Evolutionary conservation across 2,113 vertebrate genomes (phyloP).

Genomic region (Cyprinodon brontotheroides): DNA sequence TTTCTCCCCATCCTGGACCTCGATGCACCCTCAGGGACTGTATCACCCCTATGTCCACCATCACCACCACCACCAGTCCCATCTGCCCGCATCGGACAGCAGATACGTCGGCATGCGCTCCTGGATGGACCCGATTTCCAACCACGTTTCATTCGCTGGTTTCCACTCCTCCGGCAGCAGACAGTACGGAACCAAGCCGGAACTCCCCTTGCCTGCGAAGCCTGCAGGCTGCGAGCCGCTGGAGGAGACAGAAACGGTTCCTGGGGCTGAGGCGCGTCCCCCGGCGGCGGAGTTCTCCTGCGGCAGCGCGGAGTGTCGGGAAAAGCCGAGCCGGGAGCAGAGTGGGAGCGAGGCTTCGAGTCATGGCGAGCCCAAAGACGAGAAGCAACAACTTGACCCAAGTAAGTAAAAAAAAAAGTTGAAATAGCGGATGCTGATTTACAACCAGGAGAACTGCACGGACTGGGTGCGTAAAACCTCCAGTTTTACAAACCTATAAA

Average conservation of each 20-base stretch:
- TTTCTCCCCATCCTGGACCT: slow-evolving; percentile 92
- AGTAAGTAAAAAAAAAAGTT: slow-evolving; percentile 87
- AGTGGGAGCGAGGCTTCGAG: slow-evolving; percentile 87
- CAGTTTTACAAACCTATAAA: slow-evolving; percentile 99
- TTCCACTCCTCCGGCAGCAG: slow-evolving; percentile 83
- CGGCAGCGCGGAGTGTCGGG: slow-evolving; percentile 81
- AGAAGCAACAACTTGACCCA: slow-evolving; percentile 98
- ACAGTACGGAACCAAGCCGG: slow-evolving; percentile 89
- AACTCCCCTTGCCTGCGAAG: slow-evolving; percentile 81
- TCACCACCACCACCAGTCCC: slow-evolving; percentile 80
- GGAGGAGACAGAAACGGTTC: slow-evolving; percentile 50
- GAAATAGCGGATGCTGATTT: slow-evolving; percentile 93
- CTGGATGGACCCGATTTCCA: slow-evolving; percentile 92
- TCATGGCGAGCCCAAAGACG: slow-evolving; percentile 91
- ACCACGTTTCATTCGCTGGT: slow-evolving; percentile 82
- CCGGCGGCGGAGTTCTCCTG: slow-evolving; percentile 83
- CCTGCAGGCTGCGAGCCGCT: slow-evolving; percentile 84
- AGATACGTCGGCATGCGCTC: slow-evolving; percentile 90
- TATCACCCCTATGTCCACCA: slow-evolving; percentile 90
- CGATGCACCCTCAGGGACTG: slow-evolving; percentile 91
- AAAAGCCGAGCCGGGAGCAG: slow-evolving; percentile 81
- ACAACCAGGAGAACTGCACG: slow-evolving; percentile 91
- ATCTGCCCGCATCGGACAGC: slow-evolving; percentile 86
- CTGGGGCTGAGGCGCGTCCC: slow-evolving; percentile 78
- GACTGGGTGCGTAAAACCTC: slow-evolving; percentile 96